phyloP scores from a whole-genome alignment of 2,797 vertebrate species.

The Esox lucius region DNA sequence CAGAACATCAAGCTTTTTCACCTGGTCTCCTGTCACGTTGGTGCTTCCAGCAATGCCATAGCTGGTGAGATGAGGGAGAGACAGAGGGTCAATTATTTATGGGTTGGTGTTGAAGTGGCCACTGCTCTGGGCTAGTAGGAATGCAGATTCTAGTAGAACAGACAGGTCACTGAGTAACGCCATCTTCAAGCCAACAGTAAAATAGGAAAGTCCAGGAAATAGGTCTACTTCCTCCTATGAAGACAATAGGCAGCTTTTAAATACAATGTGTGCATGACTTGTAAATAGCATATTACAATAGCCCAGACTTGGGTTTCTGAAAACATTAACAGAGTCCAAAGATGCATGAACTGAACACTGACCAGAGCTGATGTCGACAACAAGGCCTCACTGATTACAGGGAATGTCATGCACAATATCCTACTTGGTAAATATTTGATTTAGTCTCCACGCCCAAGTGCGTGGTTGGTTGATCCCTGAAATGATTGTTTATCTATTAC shows the following conservation, averaged over 20 bases:
- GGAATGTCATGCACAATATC: background rate
- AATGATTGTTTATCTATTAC: background rate
- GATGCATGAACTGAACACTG: background rate
- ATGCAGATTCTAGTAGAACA: background rate
- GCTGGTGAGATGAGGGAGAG: conserved; percentile 55
- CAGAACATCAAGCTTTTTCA: conserved; percentile 94
- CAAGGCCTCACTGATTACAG: background rate
- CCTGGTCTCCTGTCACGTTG: conserved; percentile 95
- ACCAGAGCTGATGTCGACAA: background rate
- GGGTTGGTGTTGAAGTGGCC: background rate
- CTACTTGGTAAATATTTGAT: conserved; percentile 13
- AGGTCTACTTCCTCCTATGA: background rate
- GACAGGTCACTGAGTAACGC: background rate
- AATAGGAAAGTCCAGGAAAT: background rate
- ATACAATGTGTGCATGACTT: background rate
- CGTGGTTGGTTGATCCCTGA: background rate
- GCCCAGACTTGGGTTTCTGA: background rate
- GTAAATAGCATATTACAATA: background rate
- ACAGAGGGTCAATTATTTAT: background rate
- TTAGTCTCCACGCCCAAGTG: background rate
- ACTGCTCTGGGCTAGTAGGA: background rate
- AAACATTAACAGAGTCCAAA: background rate
- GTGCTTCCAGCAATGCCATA: conserved; percentile 94
- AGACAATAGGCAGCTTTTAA: background rate
- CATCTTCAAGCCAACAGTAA: background rate